Conservation (phyloP, 1,140 invertebrate genomes). For the Diabrotica virgifera region DNA sequence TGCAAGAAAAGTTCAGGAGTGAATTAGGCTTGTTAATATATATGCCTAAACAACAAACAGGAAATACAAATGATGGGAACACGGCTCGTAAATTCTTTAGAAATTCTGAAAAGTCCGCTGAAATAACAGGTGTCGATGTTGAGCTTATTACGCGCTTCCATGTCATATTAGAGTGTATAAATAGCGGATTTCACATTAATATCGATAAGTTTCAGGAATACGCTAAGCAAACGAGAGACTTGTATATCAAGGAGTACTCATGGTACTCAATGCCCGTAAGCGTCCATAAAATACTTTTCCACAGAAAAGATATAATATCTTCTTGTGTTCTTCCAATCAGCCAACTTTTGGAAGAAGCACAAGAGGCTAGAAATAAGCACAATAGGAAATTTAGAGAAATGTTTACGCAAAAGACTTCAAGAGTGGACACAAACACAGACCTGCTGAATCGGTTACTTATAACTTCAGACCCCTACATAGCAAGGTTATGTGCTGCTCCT, state of each 20-base stretch:
- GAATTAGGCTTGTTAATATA: slow-evolving; percentile 11
- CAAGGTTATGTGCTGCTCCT: background rate
- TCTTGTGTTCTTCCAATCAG: too few species aligned
- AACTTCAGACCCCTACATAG: slow-evolving; percentile 6
- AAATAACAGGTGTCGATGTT: slow-evolving; percentile 15
- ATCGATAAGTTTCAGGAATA: slow-evolving; percentile 8
- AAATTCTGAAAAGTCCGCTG: too few species aligned
- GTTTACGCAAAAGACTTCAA: background rate
- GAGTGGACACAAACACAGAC: background rate
- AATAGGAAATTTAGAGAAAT: slow-evolving; percentile 5
- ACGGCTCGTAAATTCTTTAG: too few species aligned
- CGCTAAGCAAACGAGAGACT: background rate
- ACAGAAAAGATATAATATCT: background rate
- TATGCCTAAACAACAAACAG: too few species aligned
- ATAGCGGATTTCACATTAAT: slow-evolving; percentile 9
- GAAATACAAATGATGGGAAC: too few species aligned
- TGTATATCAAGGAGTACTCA: slow-evolving; percentile 4
- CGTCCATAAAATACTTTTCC: background rate
- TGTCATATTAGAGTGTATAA: slow-evolving; percentile 8
- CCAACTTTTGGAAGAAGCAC: too few species aligned
- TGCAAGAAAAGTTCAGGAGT: slow-evolving; percentile 4
- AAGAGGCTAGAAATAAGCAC: slow-evolving; percentile 9
- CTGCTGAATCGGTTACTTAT: slow-evolving; percentile 4
- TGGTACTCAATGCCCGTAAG: slow-evolving; percentile 11
- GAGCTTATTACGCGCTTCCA: slow-evolving; percentile 6